phyloP scores from a whole-genome alignment of 2,113 vertebrate genomes.

The Perccottus glenii region DNA sequence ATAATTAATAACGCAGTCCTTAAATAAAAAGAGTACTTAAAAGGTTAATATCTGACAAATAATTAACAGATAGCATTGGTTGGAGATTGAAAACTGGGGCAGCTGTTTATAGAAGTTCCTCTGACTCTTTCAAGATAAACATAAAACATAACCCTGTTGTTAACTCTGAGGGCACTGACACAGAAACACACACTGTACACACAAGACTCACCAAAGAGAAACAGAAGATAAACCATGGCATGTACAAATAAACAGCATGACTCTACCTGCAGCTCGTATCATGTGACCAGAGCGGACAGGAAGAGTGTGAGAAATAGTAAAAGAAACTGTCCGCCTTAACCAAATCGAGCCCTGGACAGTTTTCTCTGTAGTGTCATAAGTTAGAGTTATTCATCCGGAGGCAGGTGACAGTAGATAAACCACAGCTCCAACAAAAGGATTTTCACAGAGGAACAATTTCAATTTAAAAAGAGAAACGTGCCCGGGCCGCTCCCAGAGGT shows the following conservation, averaged over 20 bases:
- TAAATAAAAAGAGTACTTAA: too few relatives aligned
- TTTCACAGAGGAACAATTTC: conserved; percentile 4
- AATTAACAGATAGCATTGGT: neutral
- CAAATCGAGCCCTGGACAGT: conserved; percentile 54
- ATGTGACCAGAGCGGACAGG: conserved; percentile 14
- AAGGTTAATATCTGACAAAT: neutral
- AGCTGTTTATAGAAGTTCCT: too few relatives aligned
- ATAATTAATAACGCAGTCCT: too few relatives aligned
- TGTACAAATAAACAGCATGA: neutral
- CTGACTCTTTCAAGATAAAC: conserved; percentile 15
- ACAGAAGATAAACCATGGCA: neutral
- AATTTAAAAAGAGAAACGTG: neutral
- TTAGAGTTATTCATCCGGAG: conserved; percentile 1
- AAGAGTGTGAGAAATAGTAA: conserved; percentile 2
- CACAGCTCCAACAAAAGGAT: neutral
- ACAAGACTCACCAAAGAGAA: neutral
- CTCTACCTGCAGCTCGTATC: neutral
- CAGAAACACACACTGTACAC: conserved; percentile 16
- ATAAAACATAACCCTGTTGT: conserved; percentile 8
- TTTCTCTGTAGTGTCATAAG: neutral
- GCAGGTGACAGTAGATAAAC: conserved; percentile 24
- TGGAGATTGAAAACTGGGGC: neutral
- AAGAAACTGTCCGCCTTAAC: conserved; percentile 57
- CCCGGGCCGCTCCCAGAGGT: neutral
- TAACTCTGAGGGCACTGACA: conserved; percentile 17